These are phyloP conservation scores for Donacobius atricapilla DNA, from an alignment of 2,113 vertebrate genomes.

Conservation along the genomic window DNA sequence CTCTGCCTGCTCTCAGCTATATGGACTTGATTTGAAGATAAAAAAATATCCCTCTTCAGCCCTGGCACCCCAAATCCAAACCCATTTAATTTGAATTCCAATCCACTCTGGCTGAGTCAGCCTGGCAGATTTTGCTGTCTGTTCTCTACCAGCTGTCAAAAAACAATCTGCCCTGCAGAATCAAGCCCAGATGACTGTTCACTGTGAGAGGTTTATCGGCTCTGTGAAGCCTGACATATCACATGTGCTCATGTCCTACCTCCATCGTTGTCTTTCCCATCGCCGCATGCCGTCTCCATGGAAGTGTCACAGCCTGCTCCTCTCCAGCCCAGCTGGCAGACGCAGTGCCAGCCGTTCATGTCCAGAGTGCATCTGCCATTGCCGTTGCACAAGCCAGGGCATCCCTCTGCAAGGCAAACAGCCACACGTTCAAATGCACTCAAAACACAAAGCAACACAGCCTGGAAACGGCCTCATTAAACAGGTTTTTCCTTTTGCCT, in stretches of 20 bases:
- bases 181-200: background rate
- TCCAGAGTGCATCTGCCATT: slow-evolving; percentile 97
- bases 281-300: slow-evolving; percentile 95
- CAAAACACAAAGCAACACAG: background rate
- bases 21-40: background rate
- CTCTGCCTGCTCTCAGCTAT: background rate
- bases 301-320: slow-evolving; percentile 94
- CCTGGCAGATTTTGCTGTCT: background rate
- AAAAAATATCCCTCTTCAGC: background rate
- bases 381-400: slow-evolving; percentile 94
- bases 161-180: slow-evolving; percentile 15
- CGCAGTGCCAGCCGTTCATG: slow-evolving; percentile 94
- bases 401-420: slow-evolving; percentile 89
- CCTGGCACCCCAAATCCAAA: background rate
- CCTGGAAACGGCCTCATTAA: background rate
- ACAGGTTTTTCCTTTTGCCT: background rate
- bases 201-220: background rate
- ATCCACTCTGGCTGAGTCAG: slow-evolving; percentile 19
- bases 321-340: slow-evolving; percentile 98
- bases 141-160: slow-evolving; percentile 39
- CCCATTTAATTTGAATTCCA: background rate
- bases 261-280: slow-evolving; percentile 97
- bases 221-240: background rate
- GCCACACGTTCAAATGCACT: background rate
- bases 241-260: slow-evolving; percentile 73